Percentiles rank a stretch among this genome's conserved stretches.
These are phyloP conservation scores for Brachynemurus nebulosus DNA, from an alignment of 2,888 invertebrate genomes.

Conservation along the genomic window DNA sequence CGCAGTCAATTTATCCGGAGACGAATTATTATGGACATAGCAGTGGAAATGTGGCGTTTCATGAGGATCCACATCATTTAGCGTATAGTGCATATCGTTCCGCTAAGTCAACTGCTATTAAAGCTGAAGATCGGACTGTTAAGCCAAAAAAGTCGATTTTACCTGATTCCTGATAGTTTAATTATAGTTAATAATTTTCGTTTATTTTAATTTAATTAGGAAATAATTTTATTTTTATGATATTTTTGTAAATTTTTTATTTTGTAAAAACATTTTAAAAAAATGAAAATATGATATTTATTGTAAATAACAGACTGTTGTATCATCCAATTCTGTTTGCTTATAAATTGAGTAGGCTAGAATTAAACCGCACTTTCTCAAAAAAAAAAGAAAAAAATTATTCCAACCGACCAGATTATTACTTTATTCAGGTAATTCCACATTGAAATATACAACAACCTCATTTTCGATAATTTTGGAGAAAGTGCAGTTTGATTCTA, in stretches of 20 bases:
- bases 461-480: too few relatives aligned
- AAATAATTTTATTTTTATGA: neutral
- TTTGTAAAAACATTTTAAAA: neutral
- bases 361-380: too few relatives aligned
- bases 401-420: too few relatives aligned
- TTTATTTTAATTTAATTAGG: neutral
- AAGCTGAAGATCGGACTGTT: slow-evolving; percentile 18
- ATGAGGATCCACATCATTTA: slow-evolving; percentile 41
- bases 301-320: slow-evolving; percentile 4
- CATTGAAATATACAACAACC: too few relatives aligned
- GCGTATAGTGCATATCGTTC: slow-evolving; percentile 59
- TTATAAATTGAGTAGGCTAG: too few relatives aligned
- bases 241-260: neutral
- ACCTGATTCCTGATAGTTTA: slow-evolving; percentile 27
- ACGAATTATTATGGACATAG: slow-evolving; percentile 31
- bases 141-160: slow-evolving; percentile 30
- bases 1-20: slow-evolving; percentile 28
- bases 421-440: too few relatives aligned
- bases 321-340: too few relatives aligned
- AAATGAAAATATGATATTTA: neutral
- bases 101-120: slow-evolving; percentile 36
- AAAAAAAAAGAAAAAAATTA: too few relatives aligned
- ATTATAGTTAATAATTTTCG: neutral
- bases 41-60: slow-evolving; percentile 44
- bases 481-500: too few relatives aligned